Percentiles rank a stretch among this genome's conserved stretches.
These are phyloP conservation scores for Carpatolechia fugitivella DNA, from an alignment of 2,888 invertebrate species.

Conservation along the genomic window DNA sequence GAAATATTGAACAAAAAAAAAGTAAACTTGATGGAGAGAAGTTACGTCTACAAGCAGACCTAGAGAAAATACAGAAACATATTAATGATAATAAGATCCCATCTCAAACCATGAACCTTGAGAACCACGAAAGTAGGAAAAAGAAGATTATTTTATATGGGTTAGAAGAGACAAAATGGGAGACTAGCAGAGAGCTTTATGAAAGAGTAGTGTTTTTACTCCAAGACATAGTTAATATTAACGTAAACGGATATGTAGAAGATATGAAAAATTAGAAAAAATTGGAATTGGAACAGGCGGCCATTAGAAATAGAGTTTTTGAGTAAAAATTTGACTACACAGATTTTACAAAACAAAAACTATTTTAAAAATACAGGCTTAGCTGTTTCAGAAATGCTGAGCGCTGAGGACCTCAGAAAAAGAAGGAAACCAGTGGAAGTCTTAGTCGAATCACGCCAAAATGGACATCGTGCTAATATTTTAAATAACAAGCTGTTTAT, in stretches of 20 bases:
- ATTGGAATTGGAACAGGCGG: too few relatives aligned
- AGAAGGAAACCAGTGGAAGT: background rate
- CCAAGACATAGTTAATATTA: constrained; percentile 3
- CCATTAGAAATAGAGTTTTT: constrained; percentile 5
- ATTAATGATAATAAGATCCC: background rate
- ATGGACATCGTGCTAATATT: constrained; percentile 5
- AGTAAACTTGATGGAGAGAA: background rate
- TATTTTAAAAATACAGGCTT: background rate
- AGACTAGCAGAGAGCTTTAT: background rate
- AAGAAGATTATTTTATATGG: constrained; percentile 6
- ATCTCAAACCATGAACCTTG: background rate
- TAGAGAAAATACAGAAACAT: background rate
- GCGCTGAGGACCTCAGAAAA: background rate
- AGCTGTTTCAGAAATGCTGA: background rate
- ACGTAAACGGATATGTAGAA: constrained; percentile 8
- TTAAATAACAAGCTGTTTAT: constrained; percentile 1
- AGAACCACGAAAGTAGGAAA: background rate
- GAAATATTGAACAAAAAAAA: background rate
- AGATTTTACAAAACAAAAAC: background rate
- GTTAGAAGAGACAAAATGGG: background rate
- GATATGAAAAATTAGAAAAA: background rate
- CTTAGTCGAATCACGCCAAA: background rate
- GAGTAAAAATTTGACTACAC: constrained; percentile 1
- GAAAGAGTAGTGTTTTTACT: background rate
- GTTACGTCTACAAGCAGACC: background rate